Evolutionary conservation across 2,888 invertebrate genomes (phyloP).

Genomic region (Drosophila maculinotata): DNA sequence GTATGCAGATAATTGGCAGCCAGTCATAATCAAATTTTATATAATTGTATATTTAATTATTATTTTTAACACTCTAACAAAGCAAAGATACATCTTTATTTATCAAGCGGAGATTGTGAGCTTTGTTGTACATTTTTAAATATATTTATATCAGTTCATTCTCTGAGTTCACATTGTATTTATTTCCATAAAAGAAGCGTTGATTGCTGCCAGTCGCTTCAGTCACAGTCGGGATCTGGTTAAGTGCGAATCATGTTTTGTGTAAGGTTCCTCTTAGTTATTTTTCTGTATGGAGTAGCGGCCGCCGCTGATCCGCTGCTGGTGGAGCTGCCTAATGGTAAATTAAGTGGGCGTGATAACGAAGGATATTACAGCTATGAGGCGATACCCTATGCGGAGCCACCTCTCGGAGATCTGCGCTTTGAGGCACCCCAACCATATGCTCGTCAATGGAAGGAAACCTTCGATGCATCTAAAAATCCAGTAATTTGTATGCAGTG

Average conservation of each 20-base stretch:
- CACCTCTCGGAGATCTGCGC: slow-evolving; percentile 88
- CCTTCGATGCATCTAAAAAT: slow-evolving; percentile 86
- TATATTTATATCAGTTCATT: too few relatives aligned
- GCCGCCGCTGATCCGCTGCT: slow-evolving; percentile 39
- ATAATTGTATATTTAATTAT: neutral
- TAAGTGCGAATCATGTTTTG: neutral
- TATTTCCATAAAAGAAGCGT: too few relatives aligned
- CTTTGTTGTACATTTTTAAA: too few relatives aligned
- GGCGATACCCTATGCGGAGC: slow-evolving; percentile 89
- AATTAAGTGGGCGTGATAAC: slow-evolving; percentile 70
- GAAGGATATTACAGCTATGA: slow-evolving; percentile 87
- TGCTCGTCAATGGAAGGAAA: slow-evolving; percentile 57
- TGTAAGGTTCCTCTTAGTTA: neutral
- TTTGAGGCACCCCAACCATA: slow-evolving; percentile 85
- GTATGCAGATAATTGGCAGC: too few relatives aligned
- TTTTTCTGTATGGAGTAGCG: neutral
- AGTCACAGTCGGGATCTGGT: neutral
- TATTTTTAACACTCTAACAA: neutral
- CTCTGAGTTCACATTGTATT: too few relatives aligned
- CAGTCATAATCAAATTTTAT: too few relatives aligned
- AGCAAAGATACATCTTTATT: too few relatives aligned
- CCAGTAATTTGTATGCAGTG: slow-evolving; percentile 88
- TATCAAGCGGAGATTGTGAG: too few relatives aligned
- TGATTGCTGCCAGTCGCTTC: neutral
- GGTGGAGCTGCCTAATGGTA: slow-evolving; percentile 71